A percentile compares a stretch with the other conserved stretches of the same genome.
Conservation (phyloP, 2,797 vertebrate genomes). For the Diplodus puntazzo region DNA sequence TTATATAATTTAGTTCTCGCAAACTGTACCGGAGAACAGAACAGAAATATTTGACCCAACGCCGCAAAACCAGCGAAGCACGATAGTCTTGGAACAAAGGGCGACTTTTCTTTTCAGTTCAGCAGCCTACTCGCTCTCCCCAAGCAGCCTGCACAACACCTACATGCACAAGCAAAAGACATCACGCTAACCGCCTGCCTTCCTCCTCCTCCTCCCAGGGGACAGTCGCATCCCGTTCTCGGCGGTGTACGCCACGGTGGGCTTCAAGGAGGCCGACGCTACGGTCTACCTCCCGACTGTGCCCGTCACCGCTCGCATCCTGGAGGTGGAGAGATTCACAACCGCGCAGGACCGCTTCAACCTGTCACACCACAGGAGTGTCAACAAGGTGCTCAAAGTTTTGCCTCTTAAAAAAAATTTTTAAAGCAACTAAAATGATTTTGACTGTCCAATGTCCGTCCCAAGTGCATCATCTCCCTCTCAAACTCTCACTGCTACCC, state of each 20-base stretch:
- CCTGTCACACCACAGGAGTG: conserved; percentile 76
- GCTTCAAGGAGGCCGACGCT: conserved; percentile 90
- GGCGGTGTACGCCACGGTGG: conserved; percentile 90
- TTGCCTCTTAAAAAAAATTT: not conserved
- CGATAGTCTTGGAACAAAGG: conserved; percentile 35
- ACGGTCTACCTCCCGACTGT: conserved; percentile 88
- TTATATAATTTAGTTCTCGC: conserved; percentile 35
- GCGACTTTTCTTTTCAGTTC: conserved; percentile 16
- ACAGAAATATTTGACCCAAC: conserved; percentile 35
- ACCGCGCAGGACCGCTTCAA: conserved; percentile 84
- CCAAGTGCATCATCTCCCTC: not conserved
- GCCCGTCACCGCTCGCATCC: conserved; percentile 88
- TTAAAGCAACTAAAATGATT: not conserved
- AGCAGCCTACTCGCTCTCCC: conserved; percentile 55
- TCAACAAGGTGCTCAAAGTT: conserved; percentile 75
- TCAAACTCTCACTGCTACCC: not conserved
- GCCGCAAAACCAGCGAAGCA: not conserved
- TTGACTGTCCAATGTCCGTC: not conserved
- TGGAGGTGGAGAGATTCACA: conserved; percentile 93
- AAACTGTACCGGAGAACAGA: conserved; percentile 28
- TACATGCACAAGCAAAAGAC: conserved; percentile 31
- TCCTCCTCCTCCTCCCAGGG: conserved; percentile 60
- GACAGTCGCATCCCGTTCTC: conserved; percentile 89
- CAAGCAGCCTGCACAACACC: conserved; percentile 56
- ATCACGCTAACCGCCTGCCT: conserved; percentile 24